phyloP scores from a whole-genome alignment of 2,797 vertebrate genomes.

The Pempheris klunzingeri region DNA sequence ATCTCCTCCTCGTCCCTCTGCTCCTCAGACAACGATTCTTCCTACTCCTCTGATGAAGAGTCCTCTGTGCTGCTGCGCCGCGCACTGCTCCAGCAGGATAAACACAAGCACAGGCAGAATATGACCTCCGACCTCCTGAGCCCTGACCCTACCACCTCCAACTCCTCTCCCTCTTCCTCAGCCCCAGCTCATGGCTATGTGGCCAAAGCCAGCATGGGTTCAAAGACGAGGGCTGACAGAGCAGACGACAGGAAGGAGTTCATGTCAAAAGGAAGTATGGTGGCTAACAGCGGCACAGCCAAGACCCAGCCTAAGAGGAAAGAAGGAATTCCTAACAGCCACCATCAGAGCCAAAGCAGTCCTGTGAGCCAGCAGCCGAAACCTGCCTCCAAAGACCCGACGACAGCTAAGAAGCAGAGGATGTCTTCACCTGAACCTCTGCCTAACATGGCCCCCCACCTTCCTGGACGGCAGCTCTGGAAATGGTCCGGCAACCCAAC shows the following conservation, averaged over 20 bases:
- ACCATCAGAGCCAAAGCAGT: slow-evolving; percentile 63
- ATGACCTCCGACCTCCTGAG: slow-evolving; percentile 63
- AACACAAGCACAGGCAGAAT: slow-evolving; percentile 78
- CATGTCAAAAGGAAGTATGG: slow-evolving; percentile 59
- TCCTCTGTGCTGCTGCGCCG: slow-evolving; percentile 92
- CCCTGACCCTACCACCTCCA: slow-evolving; percentile 62
- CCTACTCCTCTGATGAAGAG: slow-evolving; percentile 96
- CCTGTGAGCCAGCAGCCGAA: slow-evolving; percentile 84
- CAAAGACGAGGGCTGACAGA: slow-evolving; percentile 83
- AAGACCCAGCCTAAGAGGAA: slow-evolving; percentile 88
- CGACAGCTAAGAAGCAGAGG: slow-evolving; percentile 91
- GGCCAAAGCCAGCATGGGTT: slow-evolving; percentile 86
- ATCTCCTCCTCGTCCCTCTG: slow-evolving; percentile 96
- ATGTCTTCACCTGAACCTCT: slow-evolving; percentile 92
- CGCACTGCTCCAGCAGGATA: slow-evolving; percentile 90
- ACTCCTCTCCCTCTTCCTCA: slow-evolving; percentile 82
- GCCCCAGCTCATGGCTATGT: slow-evolving; percentile 84
- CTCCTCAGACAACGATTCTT: slow-evolving; percentile 97
- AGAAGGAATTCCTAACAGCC: slow-evolving; percentile 77
- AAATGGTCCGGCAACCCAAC: slow-evolving; percentile 98
- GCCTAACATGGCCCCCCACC: slow-evolving; percentile 90
- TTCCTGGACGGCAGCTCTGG: slow-evolving; percentile 95
- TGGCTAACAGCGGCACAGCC: slow-evolving; percentile 63
- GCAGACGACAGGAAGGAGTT: slow-evolving; percentile 77
- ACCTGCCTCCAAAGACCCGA: slow-evolving; percentile 87